Evolutionary conservation across 2,113 vertebrate genomes (phyloP).

Genomic region (Piaya cayana): DNA sequence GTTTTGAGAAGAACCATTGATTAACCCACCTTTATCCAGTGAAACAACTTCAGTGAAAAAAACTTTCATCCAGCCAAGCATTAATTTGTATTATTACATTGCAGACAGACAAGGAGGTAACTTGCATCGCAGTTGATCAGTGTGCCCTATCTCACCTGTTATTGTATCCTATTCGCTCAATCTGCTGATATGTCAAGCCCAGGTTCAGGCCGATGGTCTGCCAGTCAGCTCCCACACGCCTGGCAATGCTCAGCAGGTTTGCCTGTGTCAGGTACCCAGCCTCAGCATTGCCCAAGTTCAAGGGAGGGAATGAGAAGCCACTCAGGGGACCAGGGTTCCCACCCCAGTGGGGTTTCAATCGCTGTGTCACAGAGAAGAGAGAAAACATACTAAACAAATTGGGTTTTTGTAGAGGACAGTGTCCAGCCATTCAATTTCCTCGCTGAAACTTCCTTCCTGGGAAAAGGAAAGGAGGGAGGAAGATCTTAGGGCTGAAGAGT

Average conservation of each 20-base stretch:
- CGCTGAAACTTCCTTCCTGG: background rate
- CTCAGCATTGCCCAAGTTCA: constrained; percentile 92
- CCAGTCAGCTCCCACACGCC: constrained; percentile 89
- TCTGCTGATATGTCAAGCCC: constrained; percentile 83
- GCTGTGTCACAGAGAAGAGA: constrained; percentile 49
- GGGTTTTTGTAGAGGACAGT: background rate
- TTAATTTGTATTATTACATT: background rate
- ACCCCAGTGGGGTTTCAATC: constrained; percentile 29
- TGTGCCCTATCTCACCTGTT: constrained; percentile 75
- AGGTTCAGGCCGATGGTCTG: constrained; percentile 87
- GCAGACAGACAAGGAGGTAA: background rate
- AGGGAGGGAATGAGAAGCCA: constrained; percentile 72
- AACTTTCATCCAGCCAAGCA: background rate
- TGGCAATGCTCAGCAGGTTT: constrained; percentile 89
- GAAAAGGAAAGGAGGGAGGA: background rate
- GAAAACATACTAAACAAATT: background rate
- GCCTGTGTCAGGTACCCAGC: constrained; percentile 92
- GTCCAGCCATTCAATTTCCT: background rate
- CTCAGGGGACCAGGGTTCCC: background rate
- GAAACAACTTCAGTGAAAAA: background rate
- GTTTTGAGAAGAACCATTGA: background rate
- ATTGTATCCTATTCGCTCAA: constrained; percentile 85
- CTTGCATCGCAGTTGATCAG: background rate
- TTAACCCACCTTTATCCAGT: background rate
- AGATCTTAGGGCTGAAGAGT: background rate